Base-by-base conservation (phyloP, 2,797 vertebrate genomes). In the Harpagifer antarcticus region DNA sequence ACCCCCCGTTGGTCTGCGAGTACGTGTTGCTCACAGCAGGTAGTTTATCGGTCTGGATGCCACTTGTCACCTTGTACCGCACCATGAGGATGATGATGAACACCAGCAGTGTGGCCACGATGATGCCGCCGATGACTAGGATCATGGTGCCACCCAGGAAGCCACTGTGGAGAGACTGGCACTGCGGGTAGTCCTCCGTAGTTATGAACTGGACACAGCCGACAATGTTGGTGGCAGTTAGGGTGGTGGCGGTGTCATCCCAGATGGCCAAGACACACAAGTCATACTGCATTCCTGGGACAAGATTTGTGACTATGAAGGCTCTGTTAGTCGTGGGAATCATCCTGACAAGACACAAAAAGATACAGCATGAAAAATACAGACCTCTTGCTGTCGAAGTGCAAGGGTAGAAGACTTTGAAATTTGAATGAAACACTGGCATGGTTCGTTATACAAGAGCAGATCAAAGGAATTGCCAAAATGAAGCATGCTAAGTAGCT, bases 31-130 rank as follows among this genome's bases (percentile, higher is more conserved):
- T 96, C 92, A 97, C 96, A 0, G 82, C 85, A 12, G 97, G 95
- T 87, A 97, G 91, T 93, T 97, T 96, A 72, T 92, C 90, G 2
- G 94, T 94, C 69, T 82, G 93, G 55, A 94, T 87, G 5, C 95
- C 95, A 76, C 93, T 96, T 89, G 96, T 97, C 58, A 99, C 96
- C 75, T 98, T 98, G 62, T 99, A 99, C 61, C 97, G 96, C 60
- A 99, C 97, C 98, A 99, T 97, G 60, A 99, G 97, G 66, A 99
- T 97, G 77, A 99, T 91, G 37, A 99, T 98, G 88, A 99, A 99
- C 63, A 99, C 97, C 87, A 99, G 86, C 37, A 99, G 92, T 0
- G 97, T 99, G 17, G 96, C 96, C 82, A 99, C 98, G 8, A 99
- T 98, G 81, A 99, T 94, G 72, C 98, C 98, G 9, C 98, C 98